Evolutionary conservation across 2,113 vertebrate genomes (phyloP).

Genomic region (Megalops atlanticus): DNA sequence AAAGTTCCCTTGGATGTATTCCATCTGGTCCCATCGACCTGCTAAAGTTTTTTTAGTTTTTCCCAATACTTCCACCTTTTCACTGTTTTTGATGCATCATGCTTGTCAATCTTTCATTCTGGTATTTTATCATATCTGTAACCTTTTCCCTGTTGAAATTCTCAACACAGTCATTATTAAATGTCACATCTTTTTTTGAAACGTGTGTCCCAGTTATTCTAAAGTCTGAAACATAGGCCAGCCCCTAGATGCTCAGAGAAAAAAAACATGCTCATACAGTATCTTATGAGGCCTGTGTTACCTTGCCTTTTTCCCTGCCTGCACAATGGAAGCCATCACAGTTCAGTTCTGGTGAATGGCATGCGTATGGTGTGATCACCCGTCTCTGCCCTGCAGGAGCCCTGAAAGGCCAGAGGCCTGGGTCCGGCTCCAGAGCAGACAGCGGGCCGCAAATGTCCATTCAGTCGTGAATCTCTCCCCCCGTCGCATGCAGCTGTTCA

Average conservation of each 20-base stretch:
- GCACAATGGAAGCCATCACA: not conserved
- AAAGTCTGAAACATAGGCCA: no score
- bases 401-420: not conserved
- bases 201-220: no score
- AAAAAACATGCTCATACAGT: no score
- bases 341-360: not conserved
- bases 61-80: not conserved
- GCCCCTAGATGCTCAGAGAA: no score
- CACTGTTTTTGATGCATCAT: not conserved
- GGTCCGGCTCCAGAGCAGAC: not conserved
- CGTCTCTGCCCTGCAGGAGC: not conserved
- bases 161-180: not conserved
- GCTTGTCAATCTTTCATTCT: no score
- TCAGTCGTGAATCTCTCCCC: not conserved
- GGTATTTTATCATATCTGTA: not conserved
- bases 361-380: not conserved
- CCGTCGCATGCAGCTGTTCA: no score
- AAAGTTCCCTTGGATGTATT: no score
- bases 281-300: not conserved
- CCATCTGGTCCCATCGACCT: not conserved
- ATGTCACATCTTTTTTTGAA: no score
- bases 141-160: not conserved
- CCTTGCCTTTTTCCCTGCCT: conserved; percentile 1
- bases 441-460: not conserved
- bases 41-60: not conserved